These are phyloP conservation scores for Oryzias sinensis DNA, from an alignment of 2,797 vertebrate species.

Conservation along the genomic window DNA sequence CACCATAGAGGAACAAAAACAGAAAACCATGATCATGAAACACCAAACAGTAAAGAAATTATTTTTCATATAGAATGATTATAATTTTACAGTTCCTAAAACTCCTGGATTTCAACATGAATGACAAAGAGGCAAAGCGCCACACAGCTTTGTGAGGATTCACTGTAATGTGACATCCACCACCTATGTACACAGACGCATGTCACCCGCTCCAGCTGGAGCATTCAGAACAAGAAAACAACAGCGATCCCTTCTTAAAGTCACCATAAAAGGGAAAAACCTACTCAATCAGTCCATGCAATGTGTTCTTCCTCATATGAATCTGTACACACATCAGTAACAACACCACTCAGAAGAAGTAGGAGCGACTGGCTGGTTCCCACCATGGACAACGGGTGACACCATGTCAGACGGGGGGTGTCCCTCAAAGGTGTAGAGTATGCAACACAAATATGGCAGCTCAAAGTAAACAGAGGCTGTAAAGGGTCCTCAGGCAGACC, in stretches of 20 bases:
- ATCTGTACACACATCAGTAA: conserved; percentile 34
- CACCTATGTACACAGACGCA: conserved; percentile 1
- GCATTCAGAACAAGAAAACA: conserved; percentile 3
- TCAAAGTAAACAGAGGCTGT: too few relatives aligned
- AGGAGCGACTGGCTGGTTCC: too few relatives aligned
- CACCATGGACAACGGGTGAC: too few relatives aligned
- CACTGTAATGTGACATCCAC: background rate
- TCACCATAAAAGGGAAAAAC: conserved; percentile 44
- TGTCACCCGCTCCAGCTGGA: background rate
- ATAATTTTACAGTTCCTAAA: background rate
- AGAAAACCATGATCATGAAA: conserved; percentile 28
- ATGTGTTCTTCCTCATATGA: conserved; percentile 29
- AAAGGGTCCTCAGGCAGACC: too few relatives aligned
- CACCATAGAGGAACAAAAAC: conserved; percentile 23
- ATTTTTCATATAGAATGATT: background rate
- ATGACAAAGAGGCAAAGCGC: conserved; percentile 6
- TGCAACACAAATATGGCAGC: too few relatives aligned
- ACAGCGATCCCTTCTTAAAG: conserved; percentile 2
- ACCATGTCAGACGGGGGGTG: too few relatives aligned
- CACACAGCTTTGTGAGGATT: conserved; percentile 1
- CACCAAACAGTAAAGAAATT: conserved; percentile 10
- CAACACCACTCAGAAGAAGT: background rate
- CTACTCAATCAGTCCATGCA: conserved; percentile 38
- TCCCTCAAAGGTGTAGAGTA: too few relatives aligned
- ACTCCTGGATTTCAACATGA: background rate